Evolutionary conservation across 2,888 invertebrate genomes (phyloP), one percentile per base, ranked within the genome.

Genomic region (Linnaemya vulpina): DNA sequence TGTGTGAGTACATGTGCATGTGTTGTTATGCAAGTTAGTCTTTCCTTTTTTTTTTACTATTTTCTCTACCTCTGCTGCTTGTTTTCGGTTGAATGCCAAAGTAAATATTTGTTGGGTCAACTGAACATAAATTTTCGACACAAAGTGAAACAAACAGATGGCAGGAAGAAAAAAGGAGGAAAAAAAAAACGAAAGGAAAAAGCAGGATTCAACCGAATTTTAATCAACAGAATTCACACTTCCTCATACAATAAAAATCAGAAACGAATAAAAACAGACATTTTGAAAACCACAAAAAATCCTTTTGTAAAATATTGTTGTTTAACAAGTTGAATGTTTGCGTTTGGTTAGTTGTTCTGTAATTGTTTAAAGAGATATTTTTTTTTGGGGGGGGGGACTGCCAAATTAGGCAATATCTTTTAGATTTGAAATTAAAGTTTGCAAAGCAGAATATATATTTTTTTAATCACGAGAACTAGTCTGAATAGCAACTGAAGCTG

Each of bases 71-170:
- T n/a, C 17, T 63, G 35, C 1, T 40, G 20, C 11, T 3, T 4
- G 11, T 2, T 38, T 74, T 10, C 5, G 35, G 30, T 7, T 58
- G 25, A 67, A 46, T 76, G 30, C 70, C 38, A 62, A 78, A 60
- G 70, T 60, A 68, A 78, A 78, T 70, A 78, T 78, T 70, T 78
- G 70, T 51, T 68, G 68, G 77, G 60, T 70, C 77, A 53, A 70
- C 60, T 62, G 11, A 38, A 49, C 62, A 51, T 3, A 62, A 68
- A 58, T 38, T 49, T 68, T 60, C 25, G 38, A 49, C 40, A 77
- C n/a, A 51, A 3, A 20, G 35, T 51, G 40, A 11, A 35, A 51
- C 51, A 11, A 35, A 51, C 51, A 68, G 20, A 30, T 68, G 51
- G 17, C 11, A 20, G 38, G 7, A 20, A 35, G 13, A 68, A 51